Conservation (phyloP, 2,113 vertebrate species). For the Lanius collurio region DNA sequence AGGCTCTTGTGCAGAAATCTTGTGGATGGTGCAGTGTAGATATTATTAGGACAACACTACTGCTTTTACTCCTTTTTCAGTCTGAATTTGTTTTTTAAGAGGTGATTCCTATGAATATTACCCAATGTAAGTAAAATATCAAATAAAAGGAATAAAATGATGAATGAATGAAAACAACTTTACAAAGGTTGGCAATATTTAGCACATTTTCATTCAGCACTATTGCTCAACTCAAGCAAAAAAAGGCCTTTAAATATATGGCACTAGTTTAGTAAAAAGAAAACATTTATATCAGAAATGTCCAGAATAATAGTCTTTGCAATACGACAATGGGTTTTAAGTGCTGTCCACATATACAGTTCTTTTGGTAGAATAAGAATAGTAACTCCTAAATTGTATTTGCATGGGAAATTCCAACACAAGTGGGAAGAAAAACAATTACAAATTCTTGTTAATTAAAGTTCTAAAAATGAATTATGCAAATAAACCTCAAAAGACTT, state of each 20-base stretch:
- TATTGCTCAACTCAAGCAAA: not conserved
- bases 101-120: not conserved
- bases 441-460: constrained; percentile 71
- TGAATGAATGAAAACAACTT: not conserved
- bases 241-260: not conserved
- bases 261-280: not conserved
- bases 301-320: not conserved
- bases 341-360: not conserved
- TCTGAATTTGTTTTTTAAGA: not conserved
- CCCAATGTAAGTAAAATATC: not conserved
- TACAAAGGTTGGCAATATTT: not conserved
- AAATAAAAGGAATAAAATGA: not conserved
- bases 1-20: not conserved
- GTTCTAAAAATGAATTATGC: constrained; percentile 76
- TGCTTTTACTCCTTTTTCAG: not conserved
- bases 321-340: constrained; percentile 24
- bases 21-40: not conserved
- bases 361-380: constrained; percentile 52
- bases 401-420: constrained; percentile 69
- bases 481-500: constrained; percentile 67
- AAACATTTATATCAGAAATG: not conserved
- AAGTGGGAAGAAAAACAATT: constrained; percentile 72
- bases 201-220: not conserved
- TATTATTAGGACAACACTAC: not conserved
- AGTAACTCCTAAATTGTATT: constrained; percentile 66